These are phyloP conservation scores for Calyptommatus sinebrachiatus DNA, from an alignment of 2,113 vertebrate genomes.

Conservation along the genomic window DNA sequence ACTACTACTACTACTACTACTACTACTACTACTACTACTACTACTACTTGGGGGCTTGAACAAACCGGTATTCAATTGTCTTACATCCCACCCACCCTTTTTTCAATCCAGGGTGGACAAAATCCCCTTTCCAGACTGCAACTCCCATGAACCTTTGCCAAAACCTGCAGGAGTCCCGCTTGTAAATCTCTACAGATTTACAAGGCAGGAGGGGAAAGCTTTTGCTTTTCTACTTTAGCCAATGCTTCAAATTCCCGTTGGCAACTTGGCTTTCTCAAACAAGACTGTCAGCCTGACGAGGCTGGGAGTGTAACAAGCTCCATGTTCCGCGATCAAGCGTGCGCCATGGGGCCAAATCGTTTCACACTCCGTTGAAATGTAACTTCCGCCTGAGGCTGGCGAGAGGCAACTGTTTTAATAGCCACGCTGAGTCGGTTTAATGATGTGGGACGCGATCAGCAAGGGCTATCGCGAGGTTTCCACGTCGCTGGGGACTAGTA, in stretches of 20 bases:
- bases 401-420: rapidly evolving
- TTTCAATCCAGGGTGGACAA: too few relatives aligned
- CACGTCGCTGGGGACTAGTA: neutral
- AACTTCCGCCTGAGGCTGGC: neutral
- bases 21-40: too few relatives aligned
- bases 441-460: neutral
- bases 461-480: neutral
- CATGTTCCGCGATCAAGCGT: neutral
- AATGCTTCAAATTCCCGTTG: neutral
- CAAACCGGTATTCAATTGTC: too few relatives aligned
- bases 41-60: too few relatives aligned
- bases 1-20: too few relatives aligned
- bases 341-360: neutral
- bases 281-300: neutral
- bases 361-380: rapidly evolving
- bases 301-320: neutral
- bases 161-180: too few relatives aligned
- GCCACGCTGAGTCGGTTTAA: neutral
- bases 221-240: neutral
- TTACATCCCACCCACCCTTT: too few relatives aligned
- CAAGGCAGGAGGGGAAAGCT: rapidly evolving
- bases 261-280: neutral
- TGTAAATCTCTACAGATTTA: too few relatives aligned
- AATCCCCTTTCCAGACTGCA: too few relatives aligned
- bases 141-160: too few relatives aligned